Base-by-base conservation (phyloP, 2,113 vertebrate species). In the Cisticola juncidis region DNA sequence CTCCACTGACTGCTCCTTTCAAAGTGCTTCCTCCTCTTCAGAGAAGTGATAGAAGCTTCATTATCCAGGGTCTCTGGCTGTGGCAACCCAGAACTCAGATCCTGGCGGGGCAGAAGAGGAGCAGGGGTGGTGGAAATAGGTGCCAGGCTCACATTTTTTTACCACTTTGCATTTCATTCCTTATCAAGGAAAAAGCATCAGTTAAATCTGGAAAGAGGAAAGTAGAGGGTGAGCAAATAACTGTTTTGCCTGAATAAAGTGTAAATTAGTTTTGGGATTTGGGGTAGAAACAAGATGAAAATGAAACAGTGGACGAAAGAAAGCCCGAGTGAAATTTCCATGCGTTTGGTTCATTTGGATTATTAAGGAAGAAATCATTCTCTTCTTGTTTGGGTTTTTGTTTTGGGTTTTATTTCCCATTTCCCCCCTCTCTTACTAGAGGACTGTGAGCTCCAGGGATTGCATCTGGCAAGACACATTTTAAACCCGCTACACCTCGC, bases 341-440 rank as follows among this genome's bases (percentile, higher is more conserved):
- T 33, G 57, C 54, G 31, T 71, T 89, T 87, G 47, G 7, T 22
- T 74, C 50, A 60, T 89, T 86, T 51, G 23, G 14, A 36, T 82
- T 80, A 53, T 48, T 80, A 83, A 66, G 20, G 33, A 88, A 88
- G 3, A 25, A 56, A 25, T 18, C 0, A 23, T 51, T 53, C 18
- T 51, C 9, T 58, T 13, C 2, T 47, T 64, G 12, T 29, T 57
- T 14, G 16, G 9, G 26, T 8, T 62, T 18, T 33, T 22, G 8
- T 18, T 22, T n/a, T 12, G 0, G 4, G 9, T 1, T 2, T 35
- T 25, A 26, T 25, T 23, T 8, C 1, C 2, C 13, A 7, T 31
- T 28, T 0, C 3, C 7, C 2, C 8, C 6, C 5, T 8, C 12
- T 44, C 15, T 28, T 25, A 44, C 28, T 22, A 35, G n/a, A 48